Evolutionary conservation across 2,888 invertebrate species (phyloP), one percentile per base, ranked within the genome.

Genomic region (Chydorus sphaericus): DNA sequence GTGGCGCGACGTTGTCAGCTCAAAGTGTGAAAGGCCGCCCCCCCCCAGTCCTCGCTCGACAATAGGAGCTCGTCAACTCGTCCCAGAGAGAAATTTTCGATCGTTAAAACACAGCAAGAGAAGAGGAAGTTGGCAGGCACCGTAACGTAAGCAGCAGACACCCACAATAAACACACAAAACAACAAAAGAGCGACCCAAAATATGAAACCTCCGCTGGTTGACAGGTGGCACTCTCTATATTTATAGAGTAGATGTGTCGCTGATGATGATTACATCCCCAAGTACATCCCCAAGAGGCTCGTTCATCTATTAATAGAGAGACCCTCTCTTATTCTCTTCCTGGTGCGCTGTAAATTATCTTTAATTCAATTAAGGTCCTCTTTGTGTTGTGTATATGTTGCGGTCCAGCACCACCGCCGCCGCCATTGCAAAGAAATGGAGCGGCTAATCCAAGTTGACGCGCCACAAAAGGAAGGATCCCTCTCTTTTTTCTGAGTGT

Each of bases 401-500:
- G 26, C 14, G n/a, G n/a, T n/a, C 16, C 3, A 16, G 23, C 18
- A 16, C 18, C 8, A 39, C n/a, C n/a, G 16, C 18, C 39, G 4
- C 1, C n/a, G 5, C 10, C n/a, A 14, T 23, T 20, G 18, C 18
- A 39, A 39, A 39, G 44, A 44, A 44, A 44, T 44, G 44, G 44
- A 44, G 44, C 44, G 44, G 44, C 44, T 44, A 44, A 44, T 44
- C 44, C 44, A 28, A 44, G 44, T 44, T 44, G 44, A 44, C 44
- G 44, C 44, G 44, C 16, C 16, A 8, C 4, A 4, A 39, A 4
- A 16, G 20, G 39, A 39, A 36, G 14, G 8, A 6, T n/a, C n/a
- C n/a, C n/a, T n/a, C n/a, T n/a, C n/a, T n/a, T n/a, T n/a, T n/a
- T n/a, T n/a, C n/a, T n/a, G n/a, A n/a, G n/a, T n/a, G n/a, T n/a